Percentiles rank a stretch among this genome's conserved stretches.
Conservation (phyloP, 2,113 vertebrate genomes). For the Oryzias curvinotus region DNA sequence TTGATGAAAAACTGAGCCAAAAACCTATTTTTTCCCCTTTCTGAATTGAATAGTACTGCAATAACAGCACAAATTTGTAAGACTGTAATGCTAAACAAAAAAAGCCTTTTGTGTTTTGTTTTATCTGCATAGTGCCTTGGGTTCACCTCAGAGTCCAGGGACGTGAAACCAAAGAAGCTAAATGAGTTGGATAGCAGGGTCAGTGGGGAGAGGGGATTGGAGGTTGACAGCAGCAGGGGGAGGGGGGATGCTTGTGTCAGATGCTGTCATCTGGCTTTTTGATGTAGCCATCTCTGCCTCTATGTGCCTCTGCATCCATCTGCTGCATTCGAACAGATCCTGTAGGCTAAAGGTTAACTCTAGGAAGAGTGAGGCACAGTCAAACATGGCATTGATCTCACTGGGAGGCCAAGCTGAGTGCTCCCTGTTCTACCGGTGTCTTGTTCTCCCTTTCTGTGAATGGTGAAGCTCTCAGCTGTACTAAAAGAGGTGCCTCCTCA, state of each 20-base stretch:
- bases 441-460: slow-evolving; percentile 13
- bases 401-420: slow-evolving; percentile 8
- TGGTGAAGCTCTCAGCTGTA: slow-evolving; percentile 14
- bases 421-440: slow-evolving; percentile 19
- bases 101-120: too few relatives aligned
- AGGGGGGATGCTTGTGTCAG: slow-evolving; percentile 36
- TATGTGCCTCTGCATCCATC: slow-evolving; percentile 12
- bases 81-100: too few relatives aligned
- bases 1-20: too few relatives aligned
- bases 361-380: slow-evolving; percentile 29
- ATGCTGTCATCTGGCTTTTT: slow-evolving; percentile 34
- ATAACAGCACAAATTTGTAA: too few relatives aligned
- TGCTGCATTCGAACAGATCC: slow-evolving; percentile 27
- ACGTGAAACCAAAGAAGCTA: slow-evolving; percentile 55
- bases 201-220: slow-evolving; percentile 42
- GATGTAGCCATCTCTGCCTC: slow-evolving; percentile 17
- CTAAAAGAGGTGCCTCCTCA: slow-evolving; percentile 27
- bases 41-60: too few relatives aligned
- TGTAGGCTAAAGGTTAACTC: slow-evolving; percentile 39
- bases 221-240: neutral
- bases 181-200: slow-evolving; percentile 30
- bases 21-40: too few relatives aligned
- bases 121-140: neutral
- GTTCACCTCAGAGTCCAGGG: slow-evolving; percentile 31
- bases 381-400: slow-evolving; percentile 53